phyloP scores from a whole-genome alignment of 2,797 vertebrate species.

The Halcyon smyrnensis region DNA sequence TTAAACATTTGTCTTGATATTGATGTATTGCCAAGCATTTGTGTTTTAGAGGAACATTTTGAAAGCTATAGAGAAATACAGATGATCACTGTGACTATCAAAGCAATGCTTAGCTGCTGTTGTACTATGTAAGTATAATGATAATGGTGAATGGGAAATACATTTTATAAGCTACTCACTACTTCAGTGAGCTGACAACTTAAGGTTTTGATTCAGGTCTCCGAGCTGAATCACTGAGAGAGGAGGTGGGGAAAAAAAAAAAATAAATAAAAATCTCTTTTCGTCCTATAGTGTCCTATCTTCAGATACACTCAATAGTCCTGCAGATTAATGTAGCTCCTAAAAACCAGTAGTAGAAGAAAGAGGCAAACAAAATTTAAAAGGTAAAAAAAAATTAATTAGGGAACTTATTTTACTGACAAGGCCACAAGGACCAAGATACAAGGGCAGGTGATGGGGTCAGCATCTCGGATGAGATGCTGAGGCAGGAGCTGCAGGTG shows the following conservation, averaged over 20 bases:
- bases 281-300: background rate
- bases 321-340: background rate
- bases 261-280: constrained; percentile 18
- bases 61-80: background rate
- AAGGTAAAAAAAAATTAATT: background rate
- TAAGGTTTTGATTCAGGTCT: constrained; percentile 54
- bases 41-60: constrained; percentile 1
- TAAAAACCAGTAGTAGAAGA: background rate
- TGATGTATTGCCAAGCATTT: background rate
- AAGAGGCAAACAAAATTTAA: background rate
- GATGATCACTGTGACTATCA: constrained; percentile 7
- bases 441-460: constrained; percentile 29
- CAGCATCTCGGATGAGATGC: background rate
- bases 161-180: constrained; percentile 35
- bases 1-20: background rate
- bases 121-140: background rate
- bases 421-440: background rate
- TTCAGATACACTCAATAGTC: background rate
- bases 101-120: background rate
- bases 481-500: background rate
- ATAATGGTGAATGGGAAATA: background rate
- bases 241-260: background rate
- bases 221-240: constrained; percentile 20
- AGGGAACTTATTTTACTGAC: background rate
- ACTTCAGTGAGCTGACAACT: background rate